These are phyloP conservation scores for Macroramphosus scolopax DNA, from an alignment of 2,797 vertebrate species.

Conservation along the genomic window DNA sequence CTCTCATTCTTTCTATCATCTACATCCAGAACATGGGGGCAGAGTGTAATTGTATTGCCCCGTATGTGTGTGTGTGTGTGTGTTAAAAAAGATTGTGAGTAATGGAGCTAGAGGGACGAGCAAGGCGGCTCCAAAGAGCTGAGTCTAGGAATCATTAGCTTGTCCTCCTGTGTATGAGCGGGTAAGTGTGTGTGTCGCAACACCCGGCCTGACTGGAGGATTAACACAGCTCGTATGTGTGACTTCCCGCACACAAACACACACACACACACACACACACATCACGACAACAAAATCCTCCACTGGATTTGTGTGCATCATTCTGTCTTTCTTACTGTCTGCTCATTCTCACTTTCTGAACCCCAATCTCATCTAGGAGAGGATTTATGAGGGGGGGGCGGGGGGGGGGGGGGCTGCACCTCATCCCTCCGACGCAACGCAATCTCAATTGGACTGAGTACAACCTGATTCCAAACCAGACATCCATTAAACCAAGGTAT, in stretches of 20 bases:
- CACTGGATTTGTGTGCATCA: slow-evolving; percentile 67
- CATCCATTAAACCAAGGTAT: slow-evolving; percentile 74
- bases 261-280: slow-evolving; percentile 17
- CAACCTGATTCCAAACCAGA: slow-evolving; percentile 69
- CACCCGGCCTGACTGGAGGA: slow-evolving; percentile 54
- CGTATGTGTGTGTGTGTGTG: slow-evolving; percentile 9
- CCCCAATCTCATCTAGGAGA: slow-evolving; percentile 69
- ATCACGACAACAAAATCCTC: slow-evolving; percentile 58
- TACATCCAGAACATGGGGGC: slow-evolving; percentile 28
- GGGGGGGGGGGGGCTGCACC: too few species aligned
- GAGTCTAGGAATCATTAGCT: slow-evolving; percentile 48
- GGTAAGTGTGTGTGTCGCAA: slow-evolving; percentile 22
- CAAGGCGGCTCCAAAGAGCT: slow-evolving; percentile 50
- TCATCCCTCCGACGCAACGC: slow-evolving; percentile 65
- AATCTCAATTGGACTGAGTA: slow-evolving; percentile 69
- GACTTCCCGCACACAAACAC: slow-evolving; percentile 20
- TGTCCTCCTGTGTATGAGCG: slow-evolving; percentile 28
- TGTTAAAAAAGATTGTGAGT: slow-evolving; percentile 26
- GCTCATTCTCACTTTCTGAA: slow-evolving; percentile 64
- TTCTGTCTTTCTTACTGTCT: slow-evolving; percentile 64
- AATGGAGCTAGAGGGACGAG: slow-evolving; percentile 49
- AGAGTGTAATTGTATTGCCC: slow-evolving; percentile 5
- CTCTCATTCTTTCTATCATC: slow-evolving; percentile 15
- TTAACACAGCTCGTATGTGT: slow-evolving; percentile 56
- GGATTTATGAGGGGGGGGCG: slow-evolving; percentile 69